phyloP scores from a whole-genome alignment of 2,888 invertebrate genomes.

The Drosophila meridiana region DNA sequence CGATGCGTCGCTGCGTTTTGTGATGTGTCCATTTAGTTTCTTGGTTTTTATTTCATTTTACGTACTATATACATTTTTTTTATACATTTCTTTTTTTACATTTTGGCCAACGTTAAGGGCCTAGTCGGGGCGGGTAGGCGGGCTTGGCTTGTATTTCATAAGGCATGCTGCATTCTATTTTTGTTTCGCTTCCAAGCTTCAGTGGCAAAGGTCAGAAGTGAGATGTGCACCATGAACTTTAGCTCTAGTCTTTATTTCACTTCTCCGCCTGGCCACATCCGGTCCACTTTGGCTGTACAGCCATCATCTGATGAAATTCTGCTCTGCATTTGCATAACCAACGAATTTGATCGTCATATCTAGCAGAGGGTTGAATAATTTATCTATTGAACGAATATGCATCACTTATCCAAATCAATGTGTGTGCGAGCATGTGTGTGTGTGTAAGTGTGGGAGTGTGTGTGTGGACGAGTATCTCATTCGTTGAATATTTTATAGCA shows the following conservation, averaged over 20 bases:
- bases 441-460: background rate
- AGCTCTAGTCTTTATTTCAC: slow-evolving; percentile 1
- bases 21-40: slow-evolving; percentile 53
- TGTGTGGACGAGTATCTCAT: slow-evolving; percentile 14
- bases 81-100: slow-evolving; percentile 11
- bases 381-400: slow-evolving; percentile 32
- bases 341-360: slow-evolving; percentile 41
- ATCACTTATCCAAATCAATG: slow-evolving; percentile 16
- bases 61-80: background rate
- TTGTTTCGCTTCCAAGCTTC: slow-evolving; percentile 50
- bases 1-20: slow-evolving; percentile 58
- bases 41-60: slow-evolving; percentile 33
- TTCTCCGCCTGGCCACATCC: background rate
- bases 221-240: slow-evolving; percentile 59
- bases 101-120: background rate
- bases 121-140: background rate
- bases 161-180: slow-evolving; percentile 61
- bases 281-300: background rate
- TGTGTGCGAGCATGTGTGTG: background rate
- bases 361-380: slow-evolving; percentile 28
- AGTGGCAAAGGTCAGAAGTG: slow-evolving; percentile 63
- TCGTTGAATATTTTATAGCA: slow-evolving; percentile 73
- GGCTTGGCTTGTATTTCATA: slow-evolving; percentile 4
- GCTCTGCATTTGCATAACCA: slow-evolving; percentile 49
- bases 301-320: slow-evolving; percentile 41